Base-by-base conservation (phyloP, 2,888 invertebrate species). In the Chorisops tibialis region DNA sequence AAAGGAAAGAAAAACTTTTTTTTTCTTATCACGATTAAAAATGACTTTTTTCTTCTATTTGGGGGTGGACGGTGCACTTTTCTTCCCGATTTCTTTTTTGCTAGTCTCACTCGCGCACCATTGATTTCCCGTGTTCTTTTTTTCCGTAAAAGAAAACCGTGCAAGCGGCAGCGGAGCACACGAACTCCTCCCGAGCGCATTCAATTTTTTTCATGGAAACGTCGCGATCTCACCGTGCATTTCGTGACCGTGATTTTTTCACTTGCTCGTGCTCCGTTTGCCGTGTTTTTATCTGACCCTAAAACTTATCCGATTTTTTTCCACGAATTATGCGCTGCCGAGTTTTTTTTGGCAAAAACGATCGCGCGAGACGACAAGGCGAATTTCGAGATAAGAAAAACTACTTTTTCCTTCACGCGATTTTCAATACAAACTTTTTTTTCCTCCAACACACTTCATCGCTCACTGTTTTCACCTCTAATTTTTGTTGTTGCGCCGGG, bases 381-480 rank as follows among this genome's bases (percentile, higher is more conserved):
- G 7, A 9, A 30, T 30, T 30, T 30, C 30, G 14, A 16, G 3
- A 21, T 11, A 11, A 49, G n/a, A 14, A 18, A 18, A 52, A 52
- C 37, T 9, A 38, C 37, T 19, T 50, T 51, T 30, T 51, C 48
- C 43, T 18, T 58, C 45, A 18, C 24, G 56, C 21, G 41, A 45
- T 59, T 49, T 59, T 45, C 38, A 16, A 37, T 18, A 41, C 35
- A 22, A 43, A 14, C 38, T 19, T 18, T 67, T 64, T 65, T 64
- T 68, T 63, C 67, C 66, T 63, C 65, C 66, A 65, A 67, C 67
- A n/a, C n/a, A 67, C 67, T 68, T 68, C 68, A 68, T 67, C 67
- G 67, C 66, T n/a, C 66, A 62, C 66, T 65, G 68, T 67, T 67
- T 68, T 67, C 67, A 39, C 18, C 39, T 66, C 67, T 65, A 66